A percentile compares a stretch with the other conserved stretches of the same genome.
Evolutionary conservation across 2,113 vertebrate genomes (phyloP).

Genomic region (Aramus guarauna): DNA sequence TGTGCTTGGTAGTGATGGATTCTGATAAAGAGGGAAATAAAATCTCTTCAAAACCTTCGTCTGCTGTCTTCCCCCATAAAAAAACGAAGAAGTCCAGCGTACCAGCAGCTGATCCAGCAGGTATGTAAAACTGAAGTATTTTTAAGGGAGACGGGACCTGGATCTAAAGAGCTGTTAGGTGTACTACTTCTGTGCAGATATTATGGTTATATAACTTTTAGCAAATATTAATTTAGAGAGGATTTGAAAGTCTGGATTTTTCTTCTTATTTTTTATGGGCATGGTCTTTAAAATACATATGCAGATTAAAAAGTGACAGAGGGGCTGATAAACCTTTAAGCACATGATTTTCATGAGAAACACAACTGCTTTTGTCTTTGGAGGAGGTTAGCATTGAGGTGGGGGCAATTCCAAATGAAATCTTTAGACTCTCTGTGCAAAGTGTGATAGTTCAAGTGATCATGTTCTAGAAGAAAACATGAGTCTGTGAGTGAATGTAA

Average conservation of each 20-base stretch:
- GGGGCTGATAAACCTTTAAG: not conserved
- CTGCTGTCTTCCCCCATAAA: slow-evolving; percentile 41
- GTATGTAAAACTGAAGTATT: not conserved
- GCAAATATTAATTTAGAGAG: not conserved
- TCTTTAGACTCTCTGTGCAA: not conserved
- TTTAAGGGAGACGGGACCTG: not conserved
- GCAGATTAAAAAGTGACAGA: not conserved
- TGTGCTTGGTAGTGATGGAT: slow-evolving; percentile 28
- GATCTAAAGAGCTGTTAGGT: not conserved
- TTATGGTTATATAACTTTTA: not conserved
- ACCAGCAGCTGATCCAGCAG: slow-evolving; percentile 40
- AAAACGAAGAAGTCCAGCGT: slow-evolving; percentile 42
- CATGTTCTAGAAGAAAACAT: not conserved
- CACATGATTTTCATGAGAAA: not conserved
- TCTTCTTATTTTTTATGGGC: not conserved
- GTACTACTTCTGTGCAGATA: not conserved
- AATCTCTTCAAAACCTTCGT: not conserved
- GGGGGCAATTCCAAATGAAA: not conserved
- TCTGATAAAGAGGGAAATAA: slow-evolving; percentile 60
- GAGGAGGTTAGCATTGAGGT: not conserved
- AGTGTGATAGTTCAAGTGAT: not conserved
- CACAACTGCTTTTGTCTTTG: not conserved
- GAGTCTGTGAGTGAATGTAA: not conserved
- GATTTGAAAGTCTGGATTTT: not conserved
- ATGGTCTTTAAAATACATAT: not conserved